Base-by-base conservation (phyloP, 1,140 invertebrate genomes). In the Drosophila sechellia region DNA sequence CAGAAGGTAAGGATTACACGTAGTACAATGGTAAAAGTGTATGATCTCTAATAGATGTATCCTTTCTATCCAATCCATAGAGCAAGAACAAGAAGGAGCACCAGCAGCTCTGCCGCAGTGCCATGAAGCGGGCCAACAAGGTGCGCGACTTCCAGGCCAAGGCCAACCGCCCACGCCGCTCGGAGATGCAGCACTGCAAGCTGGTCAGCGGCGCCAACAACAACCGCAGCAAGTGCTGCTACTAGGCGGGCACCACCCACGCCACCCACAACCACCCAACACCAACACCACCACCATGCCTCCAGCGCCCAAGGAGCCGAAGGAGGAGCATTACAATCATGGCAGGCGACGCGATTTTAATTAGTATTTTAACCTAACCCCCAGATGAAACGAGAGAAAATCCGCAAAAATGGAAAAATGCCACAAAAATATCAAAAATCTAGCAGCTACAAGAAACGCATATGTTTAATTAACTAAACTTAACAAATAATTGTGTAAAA, bases 191-290 rank as follows among this genome's bases (percentile, higher is more conserved):
- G 79, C 94, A 94, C 78, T 94, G 94, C 84, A 92, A 93, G 59
- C 79, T 87, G 60, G 93, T 93, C 74, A 95, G 95, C 73, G 94
- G 94, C 74, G 95, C 94, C 65, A 95, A 95, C 92, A 96, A 95
- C 93, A 95, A 96, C 91, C 94, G 95, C 92, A 96, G 95, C 92
- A 96, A 96, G 93, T 95, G 95, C 93, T 95, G 84, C 83, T 91
- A 71, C 71, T 86, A 83, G 68, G 69, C 39, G 3, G 13, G 45
- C 54, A 37, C 25, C 71, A 54, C 27, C 20, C 60, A 31, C 69
- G 52, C 31, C 60, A 40, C 53, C n/a, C 45, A 59, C 45, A 55
- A 49, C 55, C 48, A n/a, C 43, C 34, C 56, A 63, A 49, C 55
- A 53, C 20, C 48, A 39, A 52, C 42, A 66, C 39, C 64, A 42